Conservation (phyloP, 2,888 invertebrate genomes). For the Acheta domesticus region DNA sequence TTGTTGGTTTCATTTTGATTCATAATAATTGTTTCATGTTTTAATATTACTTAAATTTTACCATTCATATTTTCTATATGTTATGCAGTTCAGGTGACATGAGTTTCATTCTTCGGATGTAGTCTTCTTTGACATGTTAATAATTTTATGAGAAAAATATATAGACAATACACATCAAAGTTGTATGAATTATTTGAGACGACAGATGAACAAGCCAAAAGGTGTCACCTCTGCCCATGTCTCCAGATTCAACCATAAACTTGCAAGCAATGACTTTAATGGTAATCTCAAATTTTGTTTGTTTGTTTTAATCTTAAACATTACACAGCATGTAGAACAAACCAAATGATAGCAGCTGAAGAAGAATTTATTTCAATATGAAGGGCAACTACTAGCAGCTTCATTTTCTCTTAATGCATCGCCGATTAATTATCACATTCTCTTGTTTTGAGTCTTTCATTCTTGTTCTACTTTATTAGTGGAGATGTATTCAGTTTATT, state of each 20-base stretch:
- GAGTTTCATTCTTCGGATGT: not conserved
- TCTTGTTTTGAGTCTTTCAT: too few species aligned
- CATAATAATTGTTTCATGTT: not conserved
- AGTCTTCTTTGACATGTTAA: not conserved
- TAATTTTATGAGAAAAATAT: not conserved
- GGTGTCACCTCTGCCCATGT: constrained; percentile 18
- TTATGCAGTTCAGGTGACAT: not conserved
- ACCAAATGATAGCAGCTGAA: too few species aligned
- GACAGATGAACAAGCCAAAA: constrained; percentile 1
- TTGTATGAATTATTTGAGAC: not conserved
- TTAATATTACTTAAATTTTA: not conserved
- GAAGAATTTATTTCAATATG: too few species aligned
- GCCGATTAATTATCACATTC: too few species aligned
- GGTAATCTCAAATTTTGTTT: too few species aligned
- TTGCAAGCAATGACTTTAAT: too few species aligned
- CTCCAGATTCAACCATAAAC: not conserved
- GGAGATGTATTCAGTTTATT: too few species aligned
- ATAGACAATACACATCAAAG: not conserved
- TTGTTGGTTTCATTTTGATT: not conserved
- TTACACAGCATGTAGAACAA: too few species aligned
- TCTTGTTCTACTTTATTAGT: too few species aligned
- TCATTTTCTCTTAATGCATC: too few species aligned
- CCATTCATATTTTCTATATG: not conserved
- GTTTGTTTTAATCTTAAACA: too few species aligned
- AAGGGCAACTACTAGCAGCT: too few species aligned